Percentiles rank a stretch among this genome's conserved stretches.
Evolutionary conservation across 2,888 invertebrate genomes (phyloP).

Genomic region (Elysia crispata): DNA sequence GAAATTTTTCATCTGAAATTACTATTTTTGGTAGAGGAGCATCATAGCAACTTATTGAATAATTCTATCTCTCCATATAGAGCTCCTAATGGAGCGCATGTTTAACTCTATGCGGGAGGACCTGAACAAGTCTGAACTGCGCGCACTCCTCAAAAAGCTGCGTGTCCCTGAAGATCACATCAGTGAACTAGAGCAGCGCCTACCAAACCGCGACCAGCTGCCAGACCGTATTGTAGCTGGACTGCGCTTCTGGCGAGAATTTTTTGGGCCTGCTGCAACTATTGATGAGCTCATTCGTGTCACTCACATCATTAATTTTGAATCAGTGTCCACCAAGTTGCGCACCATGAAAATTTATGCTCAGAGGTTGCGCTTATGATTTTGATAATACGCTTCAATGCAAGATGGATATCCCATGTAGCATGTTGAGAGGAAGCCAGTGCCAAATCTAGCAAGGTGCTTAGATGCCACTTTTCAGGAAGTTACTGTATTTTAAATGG

Average conservation of each 20-base stretch:
- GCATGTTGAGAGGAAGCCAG: too few species aligned
- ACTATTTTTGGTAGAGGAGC: too few species aligned
- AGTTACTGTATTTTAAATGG: too few species aligned
- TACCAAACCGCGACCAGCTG: slow-evolving; percentile 70
- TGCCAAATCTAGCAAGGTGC: too few species aligned
- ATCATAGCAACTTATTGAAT: too few species aligned
- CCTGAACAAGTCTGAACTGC: slow-evolving; percentile 72
- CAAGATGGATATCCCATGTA: neutral
- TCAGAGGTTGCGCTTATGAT: slow-evolving; percentile 63
- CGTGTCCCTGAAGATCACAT: slow-evolving; percentile 70
- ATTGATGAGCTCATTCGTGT: slow-evolving; percentile 72
- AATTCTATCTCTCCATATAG: slow-evolving; percentile 53
- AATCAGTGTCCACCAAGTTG: slow-evolving; percentile 61
- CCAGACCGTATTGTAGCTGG: slow-evolving; percentile 67
- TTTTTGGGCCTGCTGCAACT: slow-evolving; percentile 65
- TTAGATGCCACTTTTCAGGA: too few species aligned
- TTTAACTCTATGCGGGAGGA: slow-evolving; percentile 67
- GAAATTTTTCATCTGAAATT: too few species aligned
- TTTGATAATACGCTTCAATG: neutral
- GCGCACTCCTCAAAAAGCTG: slow-evolving; percentile 73
- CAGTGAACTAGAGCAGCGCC: slow-evolving; percentile 70
- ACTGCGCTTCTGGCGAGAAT: slow-evolving; percentile 69
- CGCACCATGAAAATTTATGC: slow-evolving; percentile 67
- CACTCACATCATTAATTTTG: slow-evolving; percentile 72
- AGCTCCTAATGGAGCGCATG: slow-evolving; percentile 68